These are phyloP conservation scores for Nesometra sesokonis DNA, from an alignment of 35 echinoderm and acorn worm genomes.

Conservation along the genomic window DNA sequence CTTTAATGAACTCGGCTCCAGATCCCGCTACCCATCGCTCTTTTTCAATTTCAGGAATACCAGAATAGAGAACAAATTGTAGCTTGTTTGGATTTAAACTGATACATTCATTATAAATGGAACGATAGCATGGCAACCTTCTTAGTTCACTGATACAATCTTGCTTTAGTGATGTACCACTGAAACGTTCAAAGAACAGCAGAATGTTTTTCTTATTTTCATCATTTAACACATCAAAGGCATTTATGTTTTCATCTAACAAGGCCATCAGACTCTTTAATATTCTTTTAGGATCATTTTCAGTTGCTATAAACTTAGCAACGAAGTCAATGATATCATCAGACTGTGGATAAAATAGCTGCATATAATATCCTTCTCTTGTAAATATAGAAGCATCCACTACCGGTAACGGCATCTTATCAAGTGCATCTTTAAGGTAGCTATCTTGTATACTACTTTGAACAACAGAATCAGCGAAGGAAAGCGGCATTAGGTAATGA, in stretches of 20 bases:
- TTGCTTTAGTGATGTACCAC: neutral
- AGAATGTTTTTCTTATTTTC: neutral
- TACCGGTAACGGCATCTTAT: neutral
- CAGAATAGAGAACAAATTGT: neutral
- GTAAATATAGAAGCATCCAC: neutral
- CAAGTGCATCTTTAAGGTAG: neutral
- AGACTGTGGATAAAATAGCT: neutral
- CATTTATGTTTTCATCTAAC: neutral
- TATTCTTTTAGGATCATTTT: neutral
- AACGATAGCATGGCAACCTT: constrained; percentile 35
- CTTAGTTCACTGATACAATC: neutral
- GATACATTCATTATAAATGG: constrained; percentile 7
- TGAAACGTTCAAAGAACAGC: neutral
- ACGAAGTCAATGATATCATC: neutral
- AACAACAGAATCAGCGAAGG: neutral
- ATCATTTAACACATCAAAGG: neutral
- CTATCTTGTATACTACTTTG: neutral
- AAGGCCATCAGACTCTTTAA: neutral
- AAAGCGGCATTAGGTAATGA: neutral
- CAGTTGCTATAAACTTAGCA: neutral
- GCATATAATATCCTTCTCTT: neutral
- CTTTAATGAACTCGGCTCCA: neutral
- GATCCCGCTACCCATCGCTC: constrained; percentile 1
- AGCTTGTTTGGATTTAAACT: neutral
- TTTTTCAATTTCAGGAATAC: constrained; percentile 7